Evolutionary conservation across 1,140 invertebrate species (phyloP).

Genomic region (Onthophagus taurus): DNA sequence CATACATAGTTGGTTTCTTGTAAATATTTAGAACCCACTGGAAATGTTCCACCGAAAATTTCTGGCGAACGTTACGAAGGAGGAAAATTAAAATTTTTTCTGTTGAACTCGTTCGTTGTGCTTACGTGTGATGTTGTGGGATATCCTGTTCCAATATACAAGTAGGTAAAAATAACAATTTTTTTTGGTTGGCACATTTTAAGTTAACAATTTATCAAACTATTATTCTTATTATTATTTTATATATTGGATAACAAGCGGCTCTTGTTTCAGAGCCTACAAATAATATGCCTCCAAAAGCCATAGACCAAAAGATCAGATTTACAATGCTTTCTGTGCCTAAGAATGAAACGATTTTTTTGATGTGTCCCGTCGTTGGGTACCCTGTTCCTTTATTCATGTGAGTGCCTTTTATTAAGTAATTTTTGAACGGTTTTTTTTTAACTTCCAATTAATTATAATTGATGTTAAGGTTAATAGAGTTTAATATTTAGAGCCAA

Average conservation of each 20-base stretch:
- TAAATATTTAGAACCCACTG: constrained; percentile 50
- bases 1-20: constrained; percentile 3
- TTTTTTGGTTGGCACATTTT: too few species aligned
- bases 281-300: constrained; percentile 52
- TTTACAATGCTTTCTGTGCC: constrained; percentile 23
- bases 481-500: too few species aligned
- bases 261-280: constrained; percentile 55
- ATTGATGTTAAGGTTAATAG: too few species aligned
- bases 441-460: too few species aligned
- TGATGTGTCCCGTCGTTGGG: constrained; percentile 53
- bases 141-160: constrained; percentile 49
- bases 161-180: constrained; percentile 34
- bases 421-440: neutral
- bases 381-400: constrained; percentile 57
- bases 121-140: constrained; percentile 49
- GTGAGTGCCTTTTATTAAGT: constrained; percentile 36
- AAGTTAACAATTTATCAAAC: neutral
- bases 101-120: constrained; percentile 30
- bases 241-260: too few species aligned
- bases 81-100: constrained; percentile 45
- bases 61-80: constrained; percentile 50
- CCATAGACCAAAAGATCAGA: constrained; percentile 29
- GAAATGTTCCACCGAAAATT: constrained; percentile 55
- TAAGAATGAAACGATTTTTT: constrained; percentile 40
- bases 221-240: neutral